Percentiles rank a stretch among this genome's conserved stretches.
These are phyloP conservation scores for Neelides folsomi DNA, from an alignment of 2,888 invertebrate genomes.

Conservation along the genomic window DNA sequence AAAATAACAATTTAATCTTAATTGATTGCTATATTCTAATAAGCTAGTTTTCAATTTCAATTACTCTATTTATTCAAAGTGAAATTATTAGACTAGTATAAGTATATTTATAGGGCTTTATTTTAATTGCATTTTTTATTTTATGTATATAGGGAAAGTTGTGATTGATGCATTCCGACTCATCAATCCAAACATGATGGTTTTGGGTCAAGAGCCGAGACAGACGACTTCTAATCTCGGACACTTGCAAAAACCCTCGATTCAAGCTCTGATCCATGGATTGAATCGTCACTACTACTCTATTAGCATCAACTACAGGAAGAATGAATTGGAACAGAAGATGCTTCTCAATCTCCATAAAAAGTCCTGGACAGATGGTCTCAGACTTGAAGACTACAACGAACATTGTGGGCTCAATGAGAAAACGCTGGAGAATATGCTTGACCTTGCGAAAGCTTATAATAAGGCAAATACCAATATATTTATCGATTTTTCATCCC, in stretches of 20 bases:
- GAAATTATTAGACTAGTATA: too few relatives aligned
- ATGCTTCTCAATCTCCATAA: conserved; percentile 98
- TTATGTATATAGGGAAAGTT: conserved; percentile 61
- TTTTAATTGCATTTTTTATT: conserved; percentile 1
- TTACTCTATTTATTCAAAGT: too few relatives aligned
- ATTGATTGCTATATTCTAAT: too few relatives aligned
- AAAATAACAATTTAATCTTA: too few relatives aligned
- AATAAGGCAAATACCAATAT: conserved; percentile 52
- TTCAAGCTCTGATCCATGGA: conserved; percentile 94
- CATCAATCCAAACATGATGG: conserved; percentile 99
- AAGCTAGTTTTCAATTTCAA: too few relatives aligned
- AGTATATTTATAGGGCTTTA: too few relatives aligned
- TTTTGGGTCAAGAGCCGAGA: conserved; percentile 92
- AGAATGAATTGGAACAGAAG: conserved; percentile 97
- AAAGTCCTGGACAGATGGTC: conserved; percentile 96
- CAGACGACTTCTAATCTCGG: conserved; percentile 98
- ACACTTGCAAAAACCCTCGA: conserved; percentile 95
- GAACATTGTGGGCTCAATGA: conserved; percentile 89
- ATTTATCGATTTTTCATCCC: not conserved
- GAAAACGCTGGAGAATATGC: conserved; percentile 86
- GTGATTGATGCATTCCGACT: conserved; percentile 99
- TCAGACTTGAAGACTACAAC: conserved; percentile 77
- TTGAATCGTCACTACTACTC: conserved; percentile 98
- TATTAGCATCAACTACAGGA: conserved; percentile 97
- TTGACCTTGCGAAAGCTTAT: conserved; percentile 93